Percentiles rank a stretch among this genome's conserved stretches.
These are phyloP conservation scores for Premnoplex brunnescens DNA, from an alignment of 2,797 vertebrate species.

Conservation along the genomic window DNA sequence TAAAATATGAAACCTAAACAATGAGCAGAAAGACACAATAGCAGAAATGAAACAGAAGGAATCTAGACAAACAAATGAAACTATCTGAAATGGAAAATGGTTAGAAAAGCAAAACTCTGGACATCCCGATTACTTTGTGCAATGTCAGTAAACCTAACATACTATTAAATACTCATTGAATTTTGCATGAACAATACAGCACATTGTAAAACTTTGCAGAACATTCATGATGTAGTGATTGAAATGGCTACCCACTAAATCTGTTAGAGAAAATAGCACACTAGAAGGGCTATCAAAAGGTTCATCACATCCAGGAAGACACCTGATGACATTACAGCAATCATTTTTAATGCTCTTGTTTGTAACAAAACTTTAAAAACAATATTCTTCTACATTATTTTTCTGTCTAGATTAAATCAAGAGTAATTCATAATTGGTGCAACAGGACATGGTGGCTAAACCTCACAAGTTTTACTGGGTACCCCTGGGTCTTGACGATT, in stretches of 20 bases:
- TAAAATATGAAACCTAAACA: neutral
- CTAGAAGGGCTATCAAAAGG: neutral
- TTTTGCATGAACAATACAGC: neutral
- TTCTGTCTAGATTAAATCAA: neutral
- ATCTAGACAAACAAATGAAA: neutral
- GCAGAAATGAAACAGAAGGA: neutral
- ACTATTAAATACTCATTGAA: neutral
- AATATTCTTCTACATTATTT: neutral
- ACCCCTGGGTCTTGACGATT: neutral
- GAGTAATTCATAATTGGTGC: neutral
- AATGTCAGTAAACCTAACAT: neutral
- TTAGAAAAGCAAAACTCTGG: neutral
- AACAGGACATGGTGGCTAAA: neutral
- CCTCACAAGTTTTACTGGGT: neutral
- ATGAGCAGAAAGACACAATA: neutral
- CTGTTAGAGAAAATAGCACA: fast-evolving
- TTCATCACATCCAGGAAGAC: neutral
- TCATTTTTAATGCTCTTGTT: neutral
- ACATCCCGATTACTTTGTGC: neutral
- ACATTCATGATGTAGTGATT: neutral
- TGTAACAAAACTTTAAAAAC: neutral
- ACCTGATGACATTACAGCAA: neutral
- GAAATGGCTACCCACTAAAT: neutral
- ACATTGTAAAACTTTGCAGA: neutral
- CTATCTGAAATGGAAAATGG: neutral